Evolutionary conservation across 2,888 invertebrate species (phyloP).

Genomic region (Elysia crispata): DNA sequence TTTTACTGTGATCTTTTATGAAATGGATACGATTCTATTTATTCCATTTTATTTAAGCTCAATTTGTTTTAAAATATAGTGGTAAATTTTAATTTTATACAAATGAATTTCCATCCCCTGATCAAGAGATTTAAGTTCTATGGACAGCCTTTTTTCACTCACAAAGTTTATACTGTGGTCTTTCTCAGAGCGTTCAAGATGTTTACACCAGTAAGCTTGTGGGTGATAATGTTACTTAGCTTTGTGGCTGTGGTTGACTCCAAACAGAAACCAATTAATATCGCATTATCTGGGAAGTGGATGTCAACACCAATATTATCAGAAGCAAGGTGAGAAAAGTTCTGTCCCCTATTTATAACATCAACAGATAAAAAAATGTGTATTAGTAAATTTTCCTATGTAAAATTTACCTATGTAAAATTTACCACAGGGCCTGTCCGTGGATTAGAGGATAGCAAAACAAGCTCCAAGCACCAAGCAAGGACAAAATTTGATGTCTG

Average conservation of each 20-base stretch:
- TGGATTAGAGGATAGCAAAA: too few species aligned
- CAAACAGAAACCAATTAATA: conserved; percentile 70
- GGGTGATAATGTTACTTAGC: not conserved
- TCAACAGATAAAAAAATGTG: conserved; percentile 5
- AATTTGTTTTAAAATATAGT: too few species aligned
- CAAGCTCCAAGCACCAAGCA: too few species aligned
- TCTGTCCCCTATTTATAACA: not conserved
- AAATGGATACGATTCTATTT: too few species aligned
- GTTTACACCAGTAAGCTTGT: not conserved
- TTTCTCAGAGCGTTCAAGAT: conserved; percentile 1
- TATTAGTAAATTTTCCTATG: not conserved
- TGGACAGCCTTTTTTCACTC: conserved; percentile 16
- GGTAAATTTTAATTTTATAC: too few species aligned
- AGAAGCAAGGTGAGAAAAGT: conserved; percentile 87
- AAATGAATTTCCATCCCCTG: too few species aligned
- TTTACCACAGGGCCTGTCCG: too few species aligned
- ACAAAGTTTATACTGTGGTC: too few species aligned
- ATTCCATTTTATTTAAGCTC: too few species aligned
- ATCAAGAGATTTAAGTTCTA: too few species aligned
- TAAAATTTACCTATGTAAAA: not conserved
- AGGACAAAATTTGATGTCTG: too few species aligned
- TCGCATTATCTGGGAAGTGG: conserved; percentile 95
- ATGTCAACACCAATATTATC: conserved; percentile 91
- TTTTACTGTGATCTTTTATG: too few species aligned
- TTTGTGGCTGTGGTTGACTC: conserved; percentile 46